Base-by-base conservation (phyloP, 2,797 vertebrate genomes). In the Microctenopoma stevenorrisi region DNA sequence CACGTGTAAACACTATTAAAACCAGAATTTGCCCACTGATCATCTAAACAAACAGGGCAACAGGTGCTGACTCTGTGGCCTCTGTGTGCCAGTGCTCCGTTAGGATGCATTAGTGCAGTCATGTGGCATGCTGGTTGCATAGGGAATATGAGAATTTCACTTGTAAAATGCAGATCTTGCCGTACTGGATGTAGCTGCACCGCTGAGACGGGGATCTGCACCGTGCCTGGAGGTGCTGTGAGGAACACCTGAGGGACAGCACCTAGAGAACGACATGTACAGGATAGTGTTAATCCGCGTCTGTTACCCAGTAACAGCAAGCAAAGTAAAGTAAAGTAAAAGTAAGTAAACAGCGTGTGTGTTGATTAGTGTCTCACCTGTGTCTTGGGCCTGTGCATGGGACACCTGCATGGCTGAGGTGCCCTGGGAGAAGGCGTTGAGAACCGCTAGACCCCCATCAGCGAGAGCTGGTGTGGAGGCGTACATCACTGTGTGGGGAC, bases 161-260 rank as follows among this genome's bases (percentile, higher is more conserved):
- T 94, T 94, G 94, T 94, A 85, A 94, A 93, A 90, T 93, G 93
- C 79, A 94, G 94, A 92, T 94, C 93, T 94, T 95, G 92, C 92
- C 94, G 91, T 95, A 99, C 98, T 96, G 98, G 96, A 86, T 99
- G 98, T 89, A 99, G 96, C 91, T 99, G 97, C 91, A 99, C 96
- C 64, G 98, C 96, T 22, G 97, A 97, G 76, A 99, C 96, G 0
- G 97, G 97, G 82, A 98, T 98, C 93, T 99, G 97, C 85, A 98
- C 96, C 1, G 97, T 98, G 85, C 97, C 97, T n/a, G 95, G 95
- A 15, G 96, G 96, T 11, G 94, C 96, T 28, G 97, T 96, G 87
- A 99, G 95, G 92, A 98, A 98, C 90, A 99, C 97, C 84, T 99
- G 97, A 84, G 97, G 95, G 56, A 98, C 96, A 0, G 72, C 88